A percentile compares a stretch with the other conserved stretches of the same genome.
These are phyloP conservation scores for Ictinia mississippiensis DNA, from an alignment of 2,797 vertebrate genomes.

Conservation along the genomic window DNA sequence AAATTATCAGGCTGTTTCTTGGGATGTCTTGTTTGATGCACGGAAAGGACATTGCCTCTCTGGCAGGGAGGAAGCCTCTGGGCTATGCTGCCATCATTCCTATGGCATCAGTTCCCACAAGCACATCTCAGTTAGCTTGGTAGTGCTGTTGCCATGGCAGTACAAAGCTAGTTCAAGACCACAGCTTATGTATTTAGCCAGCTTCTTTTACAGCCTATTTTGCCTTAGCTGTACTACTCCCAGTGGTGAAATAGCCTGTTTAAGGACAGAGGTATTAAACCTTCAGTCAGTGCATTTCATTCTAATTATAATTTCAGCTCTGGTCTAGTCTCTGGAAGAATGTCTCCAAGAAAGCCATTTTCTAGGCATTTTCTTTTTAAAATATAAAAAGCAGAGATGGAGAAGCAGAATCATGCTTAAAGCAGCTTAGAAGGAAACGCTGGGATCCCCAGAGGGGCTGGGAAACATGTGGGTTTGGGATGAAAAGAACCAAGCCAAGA, in stretches of 20 bases:
- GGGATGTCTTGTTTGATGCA: not conserved
- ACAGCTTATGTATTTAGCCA: not conserved
- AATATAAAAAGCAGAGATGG: conserved; percentile 2
- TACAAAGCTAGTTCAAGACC: not conserved
- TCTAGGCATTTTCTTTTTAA: conserved; percentile 21
- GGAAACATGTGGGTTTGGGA: conserved; percentile 28
- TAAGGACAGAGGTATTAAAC: not conserved
- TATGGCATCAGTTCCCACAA: not conserved
- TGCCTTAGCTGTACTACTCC: not conserved
- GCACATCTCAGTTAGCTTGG: not conserved
- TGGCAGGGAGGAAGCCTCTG: not conserved
- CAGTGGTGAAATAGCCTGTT: not conserved
- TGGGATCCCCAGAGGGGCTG: conserved; percentile 21
- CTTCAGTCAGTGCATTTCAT: not conserved
- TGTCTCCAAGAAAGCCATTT: not conserved
- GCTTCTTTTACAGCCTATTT: conserved; percentile 1
- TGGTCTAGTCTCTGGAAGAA: not conserved
- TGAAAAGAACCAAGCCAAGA: conserved; percentile 21
- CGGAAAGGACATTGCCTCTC: not conserved
- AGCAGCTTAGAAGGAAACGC: conserved; percentile 29
- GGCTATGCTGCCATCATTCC: not conserved
- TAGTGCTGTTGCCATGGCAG: not conserved
- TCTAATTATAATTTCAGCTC: not conserved
- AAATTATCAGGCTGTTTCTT: not conserved
- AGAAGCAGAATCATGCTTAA: conserved; percentile 34